phyloP scores from a whole-genome alignment of 2,888 invertebrate species.

The Zygaena filipendulae region DNA sequence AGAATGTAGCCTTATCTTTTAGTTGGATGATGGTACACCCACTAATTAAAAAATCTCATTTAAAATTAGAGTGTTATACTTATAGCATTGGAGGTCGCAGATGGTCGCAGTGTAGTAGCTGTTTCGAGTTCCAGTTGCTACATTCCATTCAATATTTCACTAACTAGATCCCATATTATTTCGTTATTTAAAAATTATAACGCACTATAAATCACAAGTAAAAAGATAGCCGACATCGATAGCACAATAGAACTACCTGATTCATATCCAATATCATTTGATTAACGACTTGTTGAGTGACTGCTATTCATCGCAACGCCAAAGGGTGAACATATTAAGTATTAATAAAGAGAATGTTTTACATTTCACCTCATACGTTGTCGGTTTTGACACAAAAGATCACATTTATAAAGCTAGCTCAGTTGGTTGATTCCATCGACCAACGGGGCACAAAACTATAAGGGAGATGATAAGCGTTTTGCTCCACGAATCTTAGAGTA shows the following conservation, averaged over 20 bases:
- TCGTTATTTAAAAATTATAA: conserved; percentile 43
- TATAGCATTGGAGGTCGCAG: too few relatives aligned
- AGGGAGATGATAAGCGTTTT: conserved; percentile 18
- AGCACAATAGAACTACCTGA: conserved; percentile 63
- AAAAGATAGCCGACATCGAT: conserved; percentile 46
- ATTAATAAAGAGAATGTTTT: conserved; percentile 58
- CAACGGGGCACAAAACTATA: background rate
- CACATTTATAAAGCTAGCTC: conserved; percentile 7
- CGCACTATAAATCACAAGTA: conserved; percentile 49
- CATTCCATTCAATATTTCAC: too few relatives aligned
- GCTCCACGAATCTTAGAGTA: too few relatives aligned
- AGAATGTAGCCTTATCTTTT: too few relatives aligned
- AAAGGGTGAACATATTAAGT: conserved; percentile 60
- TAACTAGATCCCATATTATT: conserved; percentile 33
- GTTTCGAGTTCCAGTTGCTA: conserved; percentile 18
- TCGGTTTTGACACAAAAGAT: conserved; percentile 22
- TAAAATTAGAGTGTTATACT: too few relatives aligned
- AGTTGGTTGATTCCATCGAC: conserved; percentile 11
- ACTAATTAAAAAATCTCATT: too few relatives aligned
- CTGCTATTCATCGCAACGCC: conserved; percentile 55
- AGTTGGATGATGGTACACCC: too few relatives aligned
- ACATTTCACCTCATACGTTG: conserved; percentile 37
- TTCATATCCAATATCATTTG: conserved; percentile 57
- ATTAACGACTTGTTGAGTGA: conserved; percentile 68
- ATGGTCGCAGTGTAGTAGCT: too few relatives aligned